These are phyloP conservation scores for Corvus hawaiiensis DNA, from an alignment of 2,113 vertebrate genomes.

Conservation along the genomic window DNA sequence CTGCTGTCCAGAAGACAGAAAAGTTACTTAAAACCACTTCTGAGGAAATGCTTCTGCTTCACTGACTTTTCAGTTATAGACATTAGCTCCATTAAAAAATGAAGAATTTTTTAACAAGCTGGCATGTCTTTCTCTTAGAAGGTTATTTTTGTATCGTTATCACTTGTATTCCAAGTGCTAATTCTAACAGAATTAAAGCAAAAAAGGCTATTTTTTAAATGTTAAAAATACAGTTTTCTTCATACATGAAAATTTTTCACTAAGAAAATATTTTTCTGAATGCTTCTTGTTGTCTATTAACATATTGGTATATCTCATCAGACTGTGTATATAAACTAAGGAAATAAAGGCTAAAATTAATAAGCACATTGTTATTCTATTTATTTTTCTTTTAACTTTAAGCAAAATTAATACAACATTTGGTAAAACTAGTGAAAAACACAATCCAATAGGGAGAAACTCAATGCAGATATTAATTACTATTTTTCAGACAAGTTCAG, in stretches of 20 bases:
- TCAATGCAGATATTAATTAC: neutral
- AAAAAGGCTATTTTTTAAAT: neutral
- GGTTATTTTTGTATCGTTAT: neutral
- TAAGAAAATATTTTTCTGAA: neutral
- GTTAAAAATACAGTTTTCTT: neutral
- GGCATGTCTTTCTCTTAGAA: neutral
- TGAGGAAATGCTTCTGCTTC: neutral
- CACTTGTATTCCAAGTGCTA: neutral
- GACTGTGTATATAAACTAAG: neutral
- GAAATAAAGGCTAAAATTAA: neutral
- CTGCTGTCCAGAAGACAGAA: neutral
- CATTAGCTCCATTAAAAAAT: neutral
- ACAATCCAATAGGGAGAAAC: neutral
- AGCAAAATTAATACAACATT: neutral
- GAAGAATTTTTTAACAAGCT: neutral
- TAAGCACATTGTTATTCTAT: neutral
- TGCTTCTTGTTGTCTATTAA: neutral
- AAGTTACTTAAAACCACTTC: neutral
- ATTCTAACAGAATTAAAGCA: neutral
- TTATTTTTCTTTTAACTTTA: neutral
- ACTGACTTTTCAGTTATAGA: neutral
- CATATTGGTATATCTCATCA: neutral
- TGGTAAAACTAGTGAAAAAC: neutral
- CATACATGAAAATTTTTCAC: neutral
- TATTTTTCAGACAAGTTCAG: neutral